Evolutionary conservation across 1,140 invertebrate genomes (phyloP).

Genomic region (Platorchestia sp.): DNA sequence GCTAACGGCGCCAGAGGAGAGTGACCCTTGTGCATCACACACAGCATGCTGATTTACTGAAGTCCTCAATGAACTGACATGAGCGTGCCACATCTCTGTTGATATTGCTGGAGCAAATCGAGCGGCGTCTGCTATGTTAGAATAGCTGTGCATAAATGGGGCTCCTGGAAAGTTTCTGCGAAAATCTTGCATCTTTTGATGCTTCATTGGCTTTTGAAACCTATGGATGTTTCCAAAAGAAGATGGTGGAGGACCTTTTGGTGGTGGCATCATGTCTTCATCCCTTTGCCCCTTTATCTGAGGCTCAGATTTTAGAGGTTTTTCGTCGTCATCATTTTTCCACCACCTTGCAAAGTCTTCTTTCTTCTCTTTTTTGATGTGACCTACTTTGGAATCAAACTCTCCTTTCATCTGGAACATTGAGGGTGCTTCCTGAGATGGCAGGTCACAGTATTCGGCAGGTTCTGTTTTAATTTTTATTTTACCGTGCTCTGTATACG

Average conservation of each 20-base stretch:
- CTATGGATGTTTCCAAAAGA: not conserved
- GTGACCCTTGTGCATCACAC: not conserved
- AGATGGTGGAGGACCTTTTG: constrained; percentile 2
- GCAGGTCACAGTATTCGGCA: not conserved
- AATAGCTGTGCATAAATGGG: not conserved
- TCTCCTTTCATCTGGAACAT: constrained; percentile 6
- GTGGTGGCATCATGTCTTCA: constrained; percentile 24
- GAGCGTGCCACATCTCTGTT: constrained; percentile 5
- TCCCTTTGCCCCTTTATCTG: not conserved
- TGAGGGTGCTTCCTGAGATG: not conserved
- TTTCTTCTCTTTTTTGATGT: not conserved
- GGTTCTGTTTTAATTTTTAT: constrained; percentile 2
- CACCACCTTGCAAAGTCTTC: constrained; percentile 32
- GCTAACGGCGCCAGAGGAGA: not conserved
- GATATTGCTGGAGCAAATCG: constrained; percentile 1
- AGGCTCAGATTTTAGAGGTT: not conserved
- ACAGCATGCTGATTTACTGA: not conserved
- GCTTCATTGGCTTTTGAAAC: not conserved
- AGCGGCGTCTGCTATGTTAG: not conserved
- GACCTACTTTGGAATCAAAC: not conserved
- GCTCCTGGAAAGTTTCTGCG: not conserved
- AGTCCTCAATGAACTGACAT: not conserved
- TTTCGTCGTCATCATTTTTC: constrained; percentile 33
- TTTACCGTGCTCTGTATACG: not conserved
- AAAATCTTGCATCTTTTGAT: not conserved